These are phyloP conservation scores for Budorcas taxicolor DNA, from an alignment of 2,113 vertebrate genomes.

Conservation along the genomic window DNA sequence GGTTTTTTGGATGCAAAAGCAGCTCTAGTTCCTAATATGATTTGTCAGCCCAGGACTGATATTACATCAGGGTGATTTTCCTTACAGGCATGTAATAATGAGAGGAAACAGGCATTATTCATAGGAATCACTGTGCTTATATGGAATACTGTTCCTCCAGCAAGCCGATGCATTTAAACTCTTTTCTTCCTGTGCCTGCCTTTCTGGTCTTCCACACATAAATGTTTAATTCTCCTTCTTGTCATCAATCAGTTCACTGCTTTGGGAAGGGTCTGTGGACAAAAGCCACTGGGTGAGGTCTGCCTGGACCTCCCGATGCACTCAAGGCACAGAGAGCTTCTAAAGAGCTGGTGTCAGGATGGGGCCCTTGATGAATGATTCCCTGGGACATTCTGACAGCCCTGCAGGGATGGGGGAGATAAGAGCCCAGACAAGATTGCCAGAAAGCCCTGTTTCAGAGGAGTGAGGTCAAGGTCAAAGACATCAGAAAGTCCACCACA, in stretches of 20 bases:
- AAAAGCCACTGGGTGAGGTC: constrained; percentile 64
- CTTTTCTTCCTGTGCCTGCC: constrained; percentile 56
- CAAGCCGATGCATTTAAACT: constrained; percentile 12
- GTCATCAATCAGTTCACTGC: constrained; percentile 64
- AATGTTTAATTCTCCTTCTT: constrained; percentile 79
- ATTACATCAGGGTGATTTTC: neutral
- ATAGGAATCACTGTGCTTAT: neutral
- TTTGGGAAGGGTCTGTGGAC: constrained; percentile 46
- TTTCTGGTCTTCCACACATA: constrained; percentile 66
- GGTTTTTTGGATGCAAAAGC: neutral
- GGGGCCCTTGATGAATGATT: constrained; percentile 77
- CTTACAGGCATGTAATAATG: neutral
- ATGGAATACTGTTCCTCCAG: neutral
- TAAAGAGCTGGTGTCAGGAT: constrained; percentile 74
- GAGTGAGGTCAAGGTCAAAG: constrained; percentile 76
- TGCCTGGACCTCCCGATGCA: constrained; percentile 60
- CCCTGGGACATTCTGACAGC: constrained; percentile 78
- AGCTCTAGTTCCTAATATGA: neutral
- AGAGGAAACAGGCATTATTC: neutral
- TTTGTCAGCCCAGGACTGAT: neutral
- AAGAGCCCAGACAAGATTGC: constrained; percentile 64
- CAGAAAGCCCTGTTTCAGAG: constrained; percentile 50
- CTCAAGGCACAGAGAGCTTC: constrained; percentile 67
- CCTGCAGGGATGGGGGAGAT: constrained; percentile 77
- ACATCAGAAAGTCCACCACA: constrained; percentile 51